Evolutionary conservation across 2,888 invertebrate genomes (phyloP).

Genomic region (Tridacna gigas): DNA sequence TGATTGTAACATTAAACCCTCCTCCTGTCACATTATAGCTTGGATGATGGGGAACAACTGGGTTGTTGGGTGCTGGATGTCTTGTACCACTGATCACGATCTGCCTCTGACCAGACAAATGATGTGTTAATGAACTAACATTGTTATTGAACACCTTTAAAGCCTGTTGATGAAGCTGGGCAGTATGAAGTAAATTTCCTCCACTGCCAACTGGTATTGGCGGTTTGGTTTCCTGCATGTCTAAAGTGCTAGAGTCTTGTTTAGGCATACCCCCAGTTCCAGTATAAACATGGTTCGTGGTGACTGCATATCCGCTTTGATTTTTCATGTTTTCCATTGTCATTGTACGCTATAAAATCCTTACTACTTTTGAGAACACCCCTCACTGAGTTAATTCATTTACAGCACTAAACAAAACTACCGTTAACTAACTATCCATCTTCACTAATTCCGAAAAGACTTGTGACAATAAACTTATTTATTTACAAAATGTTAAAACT

Average conservation of each 20-base stretch:
- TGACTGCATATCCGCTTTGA: conserved; percentile 47
- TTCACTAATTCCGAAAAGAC: background rate
- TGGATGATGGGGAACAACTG: conserved; percentile 31
- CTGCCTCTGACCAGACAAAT: conserved; percentile 55
- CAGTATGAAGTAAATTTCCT: background rate
- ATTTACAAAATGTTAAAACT: no score
- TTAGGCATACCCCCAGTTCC: conserved; percentile 18
- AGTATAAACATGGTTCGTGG: conserved; percentile 23
- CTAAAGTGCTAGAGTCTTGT: background rate
- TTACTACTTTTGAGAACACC: conserved; percentile 43
- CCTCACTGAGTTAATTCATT: conserved; percentile 26
- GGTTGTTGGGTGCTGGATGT: conserved; percentile 69
- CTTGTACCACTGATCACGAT: conserved; percentile 71
- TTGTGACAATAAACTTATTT: no score
- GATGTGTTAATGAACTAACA: conserved; percentile 44
- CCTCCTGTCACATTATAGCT: conserved; percentile 17
- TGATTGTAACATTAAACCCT: conserved; percentile 55
- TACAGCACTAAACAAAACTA: background rate
- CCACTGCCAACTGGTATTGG: conserved; percentile 41
- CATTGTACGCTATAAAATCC: conserved; percentile 12
- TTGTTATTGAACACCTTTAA: conserved; percentile 57
- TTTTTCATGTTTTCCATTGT: conserved; percentile 63
- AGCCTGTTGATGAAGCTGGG: conserved; percentile 42
- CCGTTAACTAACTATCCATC: background rate
- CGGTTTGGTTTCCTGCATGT: conserved; percentile 38